These are phyloP conservation scores for Orientallactaga sibirica DNA, from an alignment of 2,797 vertebrate genomes.

Conservation along the genomic window DNA sequence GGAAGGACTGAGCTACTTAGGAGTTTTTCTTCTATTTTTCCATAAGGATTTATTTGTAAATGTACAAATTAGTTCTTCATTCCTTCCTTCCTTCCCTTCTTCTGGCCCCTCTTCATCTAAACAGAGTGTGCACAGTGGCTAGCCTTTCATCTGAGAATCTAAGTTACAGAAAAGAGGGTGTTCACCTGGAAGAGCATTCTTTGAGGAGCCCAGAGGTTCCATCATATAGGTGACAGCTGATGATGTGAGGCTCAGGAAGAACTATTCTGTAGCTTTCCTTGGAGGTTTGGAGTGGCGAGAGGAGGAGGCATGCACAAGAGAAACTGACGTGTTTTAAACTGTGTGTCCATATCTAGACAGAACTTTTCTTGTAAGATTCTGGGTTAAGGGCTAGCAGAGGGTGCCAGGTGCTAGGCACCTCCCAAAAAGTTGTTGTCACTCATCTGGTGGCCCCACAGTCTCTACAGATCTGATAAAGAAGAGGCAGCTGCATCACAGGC, in stretches of 20 bases:
- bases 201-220: no score
- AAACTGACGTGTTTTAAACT: background rate
- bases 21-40: background rate
- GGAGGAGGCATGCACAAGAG: background rate
- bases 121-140: background rate
- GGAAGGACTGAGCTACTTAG: fast-evolving
- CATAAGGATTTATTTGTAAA: fast-evolving
- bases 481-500: background rate
- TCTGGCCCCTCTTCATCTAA: background rate
- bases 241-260: no score
- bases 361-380: no score
- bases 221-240: no score
- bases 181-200: no score
- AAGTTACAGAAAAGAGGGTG: no score
- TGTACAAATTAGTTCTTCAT: fast-evolving
- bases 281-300: no score
- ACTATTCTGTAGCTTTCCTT: no score
- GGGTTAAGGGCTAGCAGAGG: no score
- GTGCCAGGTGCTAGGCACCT: background rate
- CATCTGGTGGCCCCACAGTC: background rate
- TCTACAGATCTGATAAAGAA: background rate
- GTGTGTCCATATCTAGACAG: no score
- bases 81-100: no score
- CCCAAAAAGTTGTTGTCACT: background rate
- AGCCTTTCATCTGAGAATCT: no score